phyloP scores from a whole-genome alignment of 2,888 invertebrate species.

The Polylopha cassiicola region DNA sequence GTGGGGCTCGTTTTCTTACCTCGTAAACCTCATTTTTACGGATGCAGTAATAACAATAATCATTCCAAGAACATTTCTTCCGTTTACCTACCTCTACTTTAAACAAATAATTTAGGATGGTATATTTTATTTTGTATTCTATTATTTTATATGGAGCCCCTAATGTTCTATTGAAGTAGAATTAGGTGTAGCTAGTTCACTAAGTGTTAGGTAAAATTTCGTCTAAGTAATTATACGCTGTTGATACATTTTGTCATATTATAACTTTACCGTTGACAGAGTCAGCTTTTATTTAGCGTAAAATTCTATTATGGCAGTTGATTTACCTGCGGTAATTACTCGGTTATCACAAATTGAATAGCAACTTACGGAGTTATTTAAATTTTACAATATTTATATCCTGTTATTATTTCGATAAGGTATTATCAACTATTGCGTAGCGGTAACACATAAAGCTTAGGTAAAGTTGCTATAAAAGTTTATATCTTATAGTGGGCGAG shows the following conservation, averaged over 20 bases:
- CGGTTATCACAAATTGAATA: too few species aligned
- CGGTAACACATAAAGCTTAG: conserved; percentile 32
- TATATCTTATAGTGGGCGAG: conserved; percentile 44
- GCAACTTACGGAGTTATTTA: too few species aligned
- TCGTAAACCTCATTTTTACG: neutral
- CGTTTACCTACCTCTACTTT: conserved; percentile 34
- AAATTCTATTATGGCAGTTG: conserved; percentile 5
- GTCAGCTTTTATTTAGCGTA: conserved; percentile 9
- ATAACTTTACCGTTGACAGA: conserved; percentile 15
- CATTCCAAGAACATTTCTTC: conserved; percentile 24
- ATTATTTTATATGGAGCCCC: conserved; percentile 44
- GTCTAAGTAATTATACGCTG: conserved; percentile 41
- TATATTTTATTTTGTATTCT: conserved; percentile 6
- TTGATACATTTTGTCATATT: conserved; percentile 32
- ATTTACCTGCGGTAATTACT: too few species aligned
- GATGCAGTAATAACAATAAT: too few species aligned
- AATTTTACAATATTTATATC: too few species aligned
- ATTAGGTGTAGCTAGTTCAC: conserved; percentile 48
- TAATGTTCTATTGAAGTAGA: conserved; percentile 62
- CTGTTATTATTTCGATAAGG: conserved; percentile 23
- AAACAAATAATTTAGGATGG: neutral
- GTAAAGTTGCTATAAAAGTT: conserved; percentile 40
- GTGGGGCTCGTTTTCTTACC: conserved; percentile 37
- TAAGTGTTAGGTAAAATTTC: conserved; percentile 62
- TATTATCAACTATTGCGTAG: conserved; percentile 27